Evolutionary conservation across 2,797 vertebrate genomes (phyloP), one percentile per base, ranked within the genome.

Genomic region (Dermochelys coriacea): DNA sequence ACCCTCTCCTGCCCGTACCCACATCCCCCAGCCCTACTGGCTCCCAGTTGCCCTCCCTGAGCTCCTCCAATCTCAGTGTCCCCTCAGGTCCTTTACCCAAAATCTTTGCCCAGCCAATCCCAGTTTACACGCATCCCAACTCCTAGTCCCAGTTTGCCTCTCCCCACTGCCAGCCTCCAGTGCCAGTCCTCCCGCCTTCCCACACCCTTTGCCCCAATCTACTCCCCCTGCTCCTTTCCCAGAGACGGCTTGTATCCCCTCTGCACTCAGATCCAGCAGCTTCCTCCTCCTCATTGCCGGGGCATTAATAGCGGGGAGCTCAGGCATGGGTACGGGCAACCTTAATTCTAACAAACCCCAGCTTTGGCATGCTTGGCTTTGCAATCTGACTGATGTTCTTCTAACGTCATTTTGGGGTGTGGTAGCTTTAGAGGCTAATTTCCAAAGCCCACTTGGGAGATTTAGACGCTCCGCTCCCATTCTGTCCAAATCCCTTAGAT

Each of bases 401-500:
- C 78, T 41, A 19, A 21, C 18, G n/a, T n/a, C 8, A 16, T 8
- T 34, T n/a, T 64, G 34, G 61, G 5, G 34, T 4, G 16, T n/a
- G 34, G 14, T 64, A 64, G 18, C 16, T 64, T n/a, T 64, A n/a
- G 18, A 68, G 41, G 6, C 47, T 25, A 12, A 15, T 61, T 82
- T 3, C 83, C 18, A 77, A 80, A 64, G 82, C 86, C 50, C 77
- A 71, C 50, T 80, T 81, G 88, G 82, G 80, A 95, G 94, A 89
- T 94, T 95, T 93, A 94, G 82, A 95, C 59, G 93, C 95, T 97
- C 51, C 0, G 29, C 96, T 95, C 96, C 94, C 84, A 94, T 59
- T 12, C 31, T 54, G 64, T 93, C 88, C 54, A 84, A 96, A 96
- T 97, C 96, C 84, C 19, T 91, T 96, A 95, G 97, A 91, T 95